Conservation (phyloP, 2,113 vertebrate species). For the Nansenia antarctica region DNA sequence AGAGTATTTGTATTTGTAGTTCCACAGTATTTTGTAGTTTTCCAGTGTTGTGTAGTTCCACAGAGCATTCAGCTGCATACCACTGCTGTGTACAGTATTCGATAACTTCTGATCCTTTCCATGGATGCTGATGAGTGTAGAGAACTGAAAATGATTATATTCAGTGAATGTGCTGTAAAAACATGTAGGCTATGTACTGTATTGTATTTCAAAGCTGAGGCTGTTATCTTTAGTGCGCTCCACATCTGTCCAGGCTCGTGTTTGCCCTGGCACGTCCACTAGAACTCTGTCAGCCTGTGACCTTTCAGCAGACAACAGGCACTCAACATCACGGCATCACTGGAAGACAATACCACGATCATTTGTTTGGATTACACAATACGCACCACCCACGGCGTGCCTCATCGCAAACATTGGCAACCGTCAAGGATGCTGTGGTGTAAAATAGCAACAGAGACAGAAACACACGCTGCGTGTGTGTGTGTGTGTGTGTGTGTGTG, state of each 20-base stretch:
- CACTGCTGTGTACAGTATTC: too few relatives aligned
- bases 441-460: neutral
- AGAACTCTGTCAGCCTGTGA: neutral
- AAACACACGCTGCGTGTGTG: neutral
- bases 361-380: neutral
- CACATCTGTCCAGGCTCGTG: neutral
- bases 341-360: neutral
- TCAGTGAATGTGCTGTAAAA: too few relatives aligned
- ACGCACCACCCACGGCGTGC: neutral
- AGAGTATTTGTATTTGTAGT: too few relatives aligned
- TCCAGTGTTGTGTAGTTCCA: neutral
- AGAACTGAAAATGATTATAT: too few relatives aligned
- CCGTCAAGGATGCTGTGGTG: neutral
- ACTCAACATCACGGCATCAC: neutral
- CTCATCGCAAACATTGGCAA: neutral
- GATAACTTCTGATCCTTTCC: too few relatives aligned
- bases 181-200: too few relatives aligned
- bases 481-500: conserved; percentile 2
- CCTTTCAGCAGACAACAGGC: neutral
- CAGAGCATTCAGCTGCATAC: neutral
- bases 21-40: too few relatives aligned
- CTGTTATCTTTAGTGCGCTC: neutral
- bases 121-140: too few relatives aligned
- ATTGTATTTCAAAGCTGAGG: neutral
- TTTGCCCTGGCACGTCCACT: neutral